Conservation (phyloP, 1,140 invertebrate genomes). For the Brachionus angularis region DNA sequence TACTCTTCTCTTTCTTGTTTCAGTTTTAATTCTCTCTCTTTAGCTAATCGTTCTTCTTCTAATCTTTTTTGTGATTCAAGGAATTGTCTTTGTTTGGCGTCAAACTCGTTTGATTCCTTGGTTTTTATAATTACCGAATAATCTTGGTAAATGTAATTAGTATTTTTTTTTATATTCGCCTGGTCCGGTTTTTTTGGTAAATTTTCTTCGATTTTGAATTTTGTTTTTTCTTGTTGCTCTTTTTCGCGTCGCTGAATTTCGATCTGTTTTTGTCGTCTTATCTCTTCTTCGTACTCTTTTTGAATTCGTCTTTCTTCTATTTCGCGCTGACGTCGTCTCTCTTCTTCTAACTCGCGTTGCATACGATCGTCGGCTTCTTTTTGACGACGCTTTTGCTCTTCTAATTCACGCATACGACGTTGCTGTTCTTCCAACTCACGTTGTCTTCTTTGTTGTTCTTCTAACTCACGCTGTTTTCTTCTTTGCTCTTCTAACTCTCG, state of each 20-base stretch:
- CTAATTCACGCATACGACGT: neutral
- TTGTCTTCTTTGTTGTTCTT: too few species aligned
- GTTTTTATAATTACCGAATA: neutral
- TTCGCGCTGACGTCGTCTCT: neutral
- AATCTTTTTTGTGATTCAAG: too few species aligned
- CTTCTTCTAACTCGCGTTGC: slow-evolving; percentile 26
- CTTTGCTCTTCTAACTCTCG: neutral
- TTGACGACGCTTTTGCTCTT: neutral
- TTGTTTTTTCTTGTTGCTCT: slow-evolving; percentile 2
- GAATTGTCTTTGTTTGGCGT: too few species aligned
- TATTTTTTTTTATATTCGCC: too few species aligned
- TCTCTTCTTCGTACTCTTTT: slow-evolving; percentile 14
- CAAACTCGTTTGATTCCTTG: neutral
- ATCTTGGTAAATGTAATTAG: too few species aligned
- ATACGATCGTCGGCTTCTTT: slow-evolving; percentile 5
- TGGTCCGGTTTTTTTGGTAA: too few species aligned
- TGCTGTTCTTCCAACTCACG: too few species aligned
- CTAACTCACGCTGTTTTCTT: too few species aligned
- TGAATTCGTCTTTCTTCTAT: neutral
- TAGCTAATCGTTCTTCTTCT: too few species aligned
- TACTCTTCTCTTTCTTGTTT: slow-evolving; percentile 30
- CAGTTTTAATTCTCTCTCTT: slow-evolving; percentile 2
- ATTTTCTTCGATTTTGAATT: too few species aligned
- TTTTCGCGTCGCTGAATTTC: neutral
- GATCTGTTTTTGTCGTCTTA: slow-evolving; percentile 1